Evolutionary conservation across 2,113 vertebrate species (phyloP), one percentile per base, ranked within the genome.

Genomic region (Hirundichthys speculiger): DNA sequence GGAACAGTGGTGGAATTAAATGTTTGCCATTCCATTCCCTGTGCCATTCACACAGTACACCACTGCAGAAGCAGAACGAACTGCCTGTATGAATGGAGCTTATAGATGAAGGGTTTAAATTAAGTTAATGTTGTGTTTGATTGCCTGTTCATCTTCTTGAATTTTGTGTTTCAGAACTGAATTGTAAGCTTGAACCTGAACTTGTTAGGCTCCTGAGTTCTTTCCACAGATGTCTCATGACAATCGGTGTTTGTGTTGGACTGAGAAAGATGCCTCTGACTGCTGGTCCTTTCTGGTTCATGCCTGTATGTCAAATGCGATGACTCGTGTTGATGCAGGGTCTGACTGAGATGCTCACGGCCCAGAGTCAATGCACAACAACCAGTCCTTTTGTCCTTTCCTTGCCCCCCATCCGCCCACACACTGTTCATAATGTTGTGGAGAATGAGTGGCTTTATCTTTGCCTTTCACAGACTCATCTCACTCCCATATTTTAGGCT

Each of bases 391-490:
- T 89, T 91, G 90, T 91, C 87, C 78, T 54, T 41, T 45, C 24
- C 61, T 55, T 67, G 46, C 73, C 72, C 71, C 62, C 24, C 20
- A 10, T 69, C 75, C 77, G 13, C 87, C 88, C 87, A 87, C 88
- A 78, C 77, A 84, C 62, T 13, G 58, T 82, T 82, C 77, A 73
- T 88, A 85, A 86, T 73, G 78, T 81, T 57, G 25, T 20, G 59
- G 71, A 88, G 79, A 91, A 87, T 88, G 89, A 81, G 48, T 40
- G 57, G 77, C 88, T 89, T 89, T 89, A 86, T 90, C 72, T 69
- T 43, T 14, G 38, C 62, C 70, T 86, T 86, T 74, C 74, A 82
- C 75, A 64, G 83, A 69, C 69, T 72, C 62, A 30, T 82, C 69
- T 80, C 64, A 40, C 55, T 75, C 70, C 50, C 84, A 80, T 82